Conservation (phyloP, 2,888 invertebrate species). For the Ommatoiulus sabulosus region DNA sequence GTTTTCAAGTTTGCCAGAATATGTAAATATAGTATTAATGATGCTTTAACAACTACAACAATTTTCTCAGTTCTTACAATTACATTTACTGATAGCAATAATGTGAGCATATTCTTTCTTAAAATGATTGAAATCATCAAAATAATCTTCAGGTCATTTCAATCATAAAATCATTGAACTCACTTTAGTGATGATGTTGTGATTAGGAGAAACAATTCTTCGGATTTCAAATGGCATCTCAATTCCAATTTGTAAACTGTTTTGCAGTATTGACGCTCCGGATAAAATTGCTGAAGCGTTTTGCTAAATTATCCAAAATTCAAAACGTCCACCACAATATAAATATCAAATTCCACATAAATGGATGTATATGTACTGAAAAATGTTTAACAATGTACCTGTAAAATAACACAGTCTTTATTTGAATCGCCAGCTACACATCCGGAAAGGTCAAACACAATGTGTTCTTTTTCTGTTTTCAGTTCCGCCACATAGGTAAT, state of each 20-base stretch:
- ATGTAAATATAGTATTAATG: too few relatives aligned
- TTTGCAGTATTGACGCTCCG: not conserved
- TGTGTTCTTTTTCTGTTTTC: conserved; percentile 66
- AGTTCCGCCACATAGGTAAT: conserved; percentile 69
- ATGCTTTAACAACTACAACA: too few relatives aligned
- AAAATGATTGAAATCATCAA: too few relatives aligned
- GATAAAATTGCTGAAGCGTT: not conserved
- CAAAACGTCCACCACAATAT: not conserved
- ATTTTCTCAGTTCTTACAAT: too few relatives aligned
- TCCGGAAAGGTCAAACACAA: conserved; percentile 66
- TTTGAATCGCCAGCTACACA: conserved; percentile 60
- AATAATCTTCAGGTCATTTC: too few relatives aligned
- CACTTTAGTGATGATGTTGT: conserved; percentile 66
- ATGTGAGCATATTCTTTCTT: too few relatives aligned
- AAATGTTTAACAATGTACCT: conserved; percentile 22
- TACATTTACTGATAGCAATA: too few relatives aligned
- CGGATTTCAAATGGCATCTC: conserved; percentile 68
- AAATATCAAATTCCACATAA: not conserved
- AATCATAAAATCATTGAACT: not conserved
- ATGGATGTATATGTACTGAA: not conserved
- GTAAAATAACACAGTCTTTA: not conserved
- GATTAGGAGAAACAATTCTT: conserved; percentile 65
- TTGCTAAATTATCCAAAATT: not conserved
- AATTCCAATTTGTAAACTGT: conserved; percentile 64
- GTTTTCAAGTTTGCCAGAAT: too few relatives aligned